Evolutionary conservation across 2,113 vertebrate species (phyloP).

Genomic region (Panthera tigris): DNA sequence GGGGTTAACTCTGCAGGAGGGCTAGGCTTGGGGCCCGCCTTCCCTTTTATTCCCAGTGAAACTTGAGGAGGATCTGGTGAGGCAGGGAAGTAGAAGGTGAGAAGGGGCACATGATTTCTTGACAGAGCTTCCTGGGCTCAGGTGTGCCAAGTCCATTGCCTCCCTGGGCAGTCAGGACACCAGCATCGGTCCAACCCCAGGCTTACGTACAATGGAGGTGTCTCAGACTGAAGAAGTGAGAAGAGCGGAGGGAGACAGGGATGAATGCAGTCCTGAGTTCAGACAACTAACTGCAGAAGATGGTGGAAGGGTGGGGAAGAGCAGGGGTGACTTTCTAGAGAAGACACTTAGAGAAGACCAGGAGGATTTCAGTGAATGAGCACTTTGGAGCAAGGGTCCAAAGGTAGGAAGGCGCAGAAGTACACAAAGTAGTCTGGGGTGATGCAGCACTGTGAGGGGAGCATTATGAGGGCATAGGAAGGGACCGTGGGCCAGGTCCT

Average conservation of each 20-base stretch:
- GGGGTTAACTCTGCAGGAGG: constrained; percentile 41
- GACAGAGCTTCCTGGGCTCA: not conserved
- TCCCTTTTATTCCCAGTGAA: constrained; percentile 36
- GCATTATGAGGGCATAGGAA: not conserved
- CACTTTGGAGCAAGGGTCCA: not conserved
- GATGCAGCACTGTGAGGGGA: not conserved
- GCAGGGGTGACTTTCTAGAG: not conserved
- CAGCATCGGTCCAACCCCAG: not conserved
- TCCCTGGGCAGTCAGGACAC: not conserved
- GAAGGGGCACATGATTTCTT: not conserved
- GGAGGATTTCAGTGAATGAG: not conserved
- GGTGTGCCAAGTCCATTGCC: not conserved
- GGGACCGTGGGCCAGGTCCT: not conserved
- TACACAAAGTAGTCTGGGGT: not conserved
- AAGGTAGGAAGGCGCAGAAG: not conserved
- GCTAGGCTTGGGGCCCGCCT: not conserved
- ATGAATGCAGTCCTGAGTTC: not conserved
- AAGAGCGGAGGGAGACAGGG: not conserved
- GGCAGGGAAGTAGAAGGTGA: not conserved
- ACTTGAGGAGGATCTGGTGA: constrained; percentile 34
- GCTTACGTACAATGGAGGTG: not conserved
- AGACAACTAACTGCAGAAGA: not conserved
- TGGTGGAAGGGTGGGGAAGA: not conserved
- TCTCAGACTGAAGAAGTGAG: not conserved
- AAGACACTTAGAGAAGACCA: not conserved